These are phyloP conservation scores for Manis javanica DNA, from an alignment of 2,797 vertebrate genomes.

Conservation along the genomic window DNA sequence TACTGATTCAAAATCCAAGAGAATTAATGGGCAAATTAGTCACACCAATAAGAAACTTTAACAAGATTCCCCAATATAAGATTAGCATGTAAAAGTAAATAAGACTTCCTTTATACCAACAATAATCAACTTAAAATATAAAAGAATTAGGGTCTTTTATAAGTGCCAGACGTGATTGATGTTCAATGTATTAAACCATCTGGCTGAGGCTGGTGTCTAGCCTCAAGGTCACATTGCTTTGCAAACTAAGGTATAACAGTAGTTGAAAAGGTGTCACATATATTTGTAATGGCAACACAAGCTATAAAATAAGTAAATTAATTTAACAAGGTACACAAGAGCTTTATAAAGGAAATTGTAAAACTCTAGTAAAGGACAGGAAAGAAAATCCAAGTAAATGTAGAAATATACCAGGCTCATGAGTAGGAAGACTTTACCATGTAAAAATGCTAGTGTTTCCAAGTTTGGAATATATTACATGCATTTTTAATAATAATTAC, in stretches of 20 bases:
- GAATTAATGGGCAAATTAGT: background rate
- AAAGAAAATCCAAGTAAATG: background rate
- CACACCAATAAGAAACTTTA: background rate
- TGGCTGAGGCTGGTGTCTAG: no score
- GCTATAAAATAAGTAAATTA: background rate
- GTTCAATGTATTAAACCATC: no score
- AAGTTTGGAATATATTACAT: background rate
- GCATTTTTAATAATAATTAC: background rate
- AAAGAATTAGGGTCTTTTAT: no score
- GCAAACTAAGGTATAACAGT: no score
- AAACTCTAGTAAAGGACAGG: background rate
- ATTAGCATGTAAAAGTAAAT: background rate
- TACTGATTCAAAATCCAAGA: constrained; percentile 22
- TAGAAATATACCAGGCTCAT: background rate
- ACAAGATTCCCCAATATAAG: background rate
- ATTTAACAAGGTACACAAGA: background rate
- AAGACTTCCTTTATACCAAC: background rate
- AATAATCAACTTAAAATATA: background rate
- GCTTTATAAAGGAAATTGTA: background rate
- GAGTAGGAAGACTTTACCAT: background rate
- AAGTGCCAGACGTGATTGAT: no score
- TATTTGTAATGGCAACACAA: background rate
- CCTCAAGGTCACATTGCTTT: no score
- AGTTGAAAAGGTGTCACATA: no score
- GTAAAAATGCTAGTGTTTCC: background rate